phyloP scores from a whole-genome alignment of 2,888 invertebrate genomes.

The Leptothorax acervorum region DNA sequence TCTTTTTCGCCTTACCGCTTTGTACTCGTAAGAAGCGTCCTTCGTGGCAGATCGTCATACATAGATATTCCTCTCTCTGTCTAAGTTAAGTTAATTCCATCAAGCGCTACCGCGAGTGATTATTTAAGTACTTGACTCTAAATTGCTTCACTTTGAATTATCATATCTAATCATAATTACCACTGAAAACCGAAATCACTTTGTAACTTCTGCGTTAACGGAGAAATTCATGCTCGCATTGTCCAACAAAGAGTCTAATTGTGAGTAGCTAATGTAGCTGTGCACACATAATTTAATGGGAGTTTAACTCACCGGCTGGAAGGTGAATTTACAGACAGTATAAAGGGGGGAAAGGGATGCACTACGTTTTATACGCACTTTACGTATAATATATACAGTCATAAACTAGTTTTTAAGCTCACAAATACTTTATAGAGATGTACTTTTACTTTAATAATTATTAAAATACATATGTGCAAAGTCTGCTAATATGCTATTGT shows the following conservation, averaged over 20 bases:
- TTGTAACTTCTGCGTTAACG: constrained; percentile 67
- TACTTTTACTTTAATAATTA: constrained; percentile 36
- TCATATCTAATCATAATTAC: constrained; percentile 43
- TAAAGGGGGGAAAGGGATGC: background rate
- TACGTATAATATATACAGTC: background rate
- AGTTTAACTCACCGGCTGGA: constrained; percentile 64
- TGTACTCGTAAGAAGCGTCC: constrained; percentile 31
- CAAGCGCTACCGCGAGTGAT: background rate
- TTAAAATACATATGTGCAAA: constrained; percentile 2
- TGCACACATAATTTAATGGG: constrained; percentile 69
- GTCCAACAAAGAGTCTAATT: constrained; percentile 64
- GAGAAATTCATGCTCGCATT: constrained; percentile 65
- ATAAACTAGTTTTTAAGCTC: constrained; percentile 7
- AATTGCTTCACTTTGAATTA: constrained; percentile 22
- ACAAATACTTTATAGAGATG: background rate
- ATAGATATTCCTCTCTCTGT: background rate
- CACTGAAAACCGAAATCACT: constrained; percentile 44
- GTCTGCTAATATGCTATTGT: too few species aligned
- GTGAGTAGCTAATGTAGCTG: constrained; percentile 69
- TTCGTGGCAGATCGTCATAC: background rate
- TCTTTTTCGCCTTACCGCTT: constrained; percentile 38
- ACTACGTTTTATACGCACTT: constrained; percentile 27
- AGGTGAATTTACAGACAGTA: constrained; percentile 60
- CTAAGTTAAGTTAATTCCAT: background rate
- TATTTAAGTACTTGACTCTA: background rate